Base-by-base conservation (phyloP, 2,888 invertebrate genomes). In the Apamea monoglypha region DNA sequence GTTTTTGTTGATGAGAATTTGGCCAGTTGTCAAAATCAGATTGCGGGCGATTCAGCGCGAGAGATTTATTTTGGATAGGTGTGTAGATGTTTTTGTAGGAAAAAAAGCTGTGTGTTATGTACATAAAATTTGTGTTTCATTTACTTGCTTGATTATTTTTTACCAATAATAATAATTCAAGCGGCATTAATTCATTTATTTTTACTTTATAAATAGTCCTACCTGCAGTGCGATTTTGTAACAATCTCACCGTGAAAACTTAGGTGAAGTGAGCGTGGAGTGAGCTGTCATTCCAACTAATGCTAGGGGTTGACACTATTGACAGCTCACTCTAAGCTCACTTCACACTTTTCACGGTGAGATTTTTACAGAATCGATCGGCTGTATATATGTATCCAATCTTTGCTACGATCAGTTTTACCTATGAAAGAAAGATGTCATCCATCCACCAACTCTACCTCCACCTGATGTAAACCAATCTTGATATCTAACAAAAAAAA, bases 1-100 rank as follows among this genome's bases (percentile, higher is more conserved):
- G 61, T 86, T 88, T 87, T 88, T 75, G 78, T 87, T 81, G 83
- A 81, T 78, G 80, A 78, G 70, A 76, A 83, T 88, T 83, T 88
- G 83, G 88, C 76, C 76, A n/a, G 83, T 83, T 81, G 86, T 81
- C 86, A 88, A 88, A 88, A 83, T 86, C 76, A 76, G 78, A 81
- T 83, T 81, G 80, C 66, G 83, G 83, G 71, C 67, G 83, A 78
- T 78, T 74, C 78, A 68, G 66, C 71, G 32, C 36, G 47, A 79
- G 76, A 77, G 88, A 75, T 88, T 86, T 86, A 69, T 82, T 87
- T 82, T 59, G 73, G 61, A 74, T 77, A 79, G 70, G 44, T 61
- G 71, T 69, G 63, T 74, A 56, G 36, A 63, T 32, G n/a, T 74
- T 84, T 74, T 67, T 40, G 29, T 29, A 32, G 29, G 18, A 71